Evolutionary conservation across 1,140 invertebrate species (phyloP), one percentile per base, ranked within the genome.

Genomic region (Diorhabda elongata): DNA sequence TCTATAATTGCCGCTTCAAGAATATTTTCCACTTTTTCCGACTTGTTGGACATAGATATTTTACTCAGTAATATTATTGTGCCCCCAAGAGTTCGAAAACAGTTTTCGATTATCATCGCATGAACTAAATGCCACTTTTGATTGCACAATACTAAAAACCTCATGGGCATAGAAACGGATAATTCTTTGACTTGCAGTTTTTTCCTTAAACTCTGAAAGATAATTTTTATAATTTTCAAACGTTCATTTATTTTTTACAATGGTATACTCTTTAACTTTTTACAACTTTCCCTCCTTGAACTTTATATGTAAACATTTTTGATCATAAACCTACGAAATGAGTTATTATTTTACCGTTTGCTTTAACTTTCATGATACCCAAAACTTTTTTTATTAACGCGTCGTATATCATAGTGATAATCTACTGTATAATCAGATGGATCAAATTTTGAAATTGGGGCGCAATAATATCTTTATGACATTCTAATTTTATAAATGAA

Each of bases 281-380:
- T 52, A 52, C 5, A 59, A 11, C 0, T 8, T 8, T 59, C 2
- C 11, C 58, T 41, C 1, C 11, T 6, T 59, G 11, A 8, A 59
- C 11, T 11, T 59, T 59, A 11, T 59, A 59, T 59, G 58, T 59
- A 41, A 3, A 59, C 11, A 8, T 6, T 59, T 59, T 59, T 59
- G 2, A 59, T 8, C 58, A 5, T 11, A 59, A 59, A 8, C 58
- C 58, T 11, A 59, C 58, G 11, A 59, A 59, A 59, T 6, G 5
- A 8, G 11, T 8, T 8, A 59, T 59, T n/a, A 59, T 59, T 59
- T 59, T 59, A 5, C 58, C 58, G 5, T 6, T 8, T 11, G 58
- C 11, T 59, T 59, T 11, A 59, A 8, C 58, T 41, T 59, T 59
- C 58, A 59, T 59, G 4, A 59, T 5, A 8, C 58, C 26, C 26